These are phyloP conservation scores for Drosophila ustulata DNA, from an alignment of 2,888 invertebrate genomes.

Conservation along the genomic window DNA sequence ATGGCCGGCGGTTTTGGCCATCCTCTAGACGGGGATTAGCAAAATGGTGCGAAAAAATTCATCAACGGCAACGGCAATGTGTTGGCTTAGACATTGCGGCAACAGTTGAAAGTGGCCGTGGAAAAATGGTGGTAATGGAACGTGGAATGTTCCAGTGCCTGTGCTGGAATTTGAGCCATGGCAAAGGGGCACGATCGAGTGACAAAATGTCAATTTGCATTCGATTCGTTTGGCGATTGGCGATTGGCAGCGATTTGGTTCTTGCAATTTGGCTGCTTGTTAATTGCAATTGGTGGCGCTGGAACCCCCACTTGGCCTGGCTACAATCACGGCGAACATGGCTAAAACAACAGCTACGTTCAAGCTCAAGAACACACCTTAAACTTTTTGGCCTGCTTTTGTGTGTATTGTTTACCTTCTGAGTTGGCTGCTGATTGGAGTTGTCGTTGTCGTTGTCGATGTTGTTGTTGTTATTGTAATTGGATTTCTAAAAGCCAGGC, in stretches of 20 bases:
- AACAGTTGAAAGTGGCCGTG: slow-evolving; percentile 64
- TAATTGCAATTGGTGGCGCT: slow-evolving; percentile 48
- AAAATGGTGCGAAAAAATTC: slow-evolving; percentile 74
- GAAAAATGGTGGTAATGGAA: slow-evolving; percentile 51
- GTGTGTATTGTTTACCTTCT: slow-evolving; percentile 51
- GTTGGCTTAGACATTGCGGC: slow-evolving; percentile 36
- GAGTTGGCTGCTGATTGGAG: background rate
- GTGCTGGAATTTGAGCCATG: slow-evolving; percentile 46
- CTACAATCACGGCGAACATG: slow-evolving; percentile 19
- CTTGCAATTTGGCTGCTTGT: slow-evolving; percentile 63
- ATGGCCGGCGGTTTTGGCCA: slow-evolving; percentile 38
- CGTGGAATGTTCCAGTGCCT: slow-evolving; percentile 39
- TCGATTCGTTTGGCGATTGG: slow-evolving; percentile 38
- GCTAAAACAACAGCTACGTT: slow-evolving; percentile 56
- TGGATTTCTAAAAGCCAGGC: slow-evolving; percentile 43
- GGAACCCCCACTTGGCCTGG: slow-evolving; percentile 4
- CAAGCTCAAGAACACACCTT: slow-evolving; percentile 84
- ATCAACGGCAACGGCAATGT: slow-evolving; percentile 42
- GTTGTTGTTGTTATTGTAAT: slow-evolving; percentile 38
- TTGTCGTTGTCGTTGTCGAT: slow-evolving; percentile 21
- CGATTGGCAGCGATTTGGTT: slow-evolving; percentile 48
- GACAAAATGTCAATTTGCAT: slow-evolving; percentile 79
- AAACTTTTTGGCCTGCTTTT: slow-evolving; percentile 64
- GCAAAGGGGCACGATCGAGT: slow-evolving; percentile 63
- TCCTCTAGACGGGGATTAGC: slow-evolving; percentile 40